Base-by-base conservation (phyloP, 2,797 vertebrate species). In the Tamandua tetradactyla region DNA sequence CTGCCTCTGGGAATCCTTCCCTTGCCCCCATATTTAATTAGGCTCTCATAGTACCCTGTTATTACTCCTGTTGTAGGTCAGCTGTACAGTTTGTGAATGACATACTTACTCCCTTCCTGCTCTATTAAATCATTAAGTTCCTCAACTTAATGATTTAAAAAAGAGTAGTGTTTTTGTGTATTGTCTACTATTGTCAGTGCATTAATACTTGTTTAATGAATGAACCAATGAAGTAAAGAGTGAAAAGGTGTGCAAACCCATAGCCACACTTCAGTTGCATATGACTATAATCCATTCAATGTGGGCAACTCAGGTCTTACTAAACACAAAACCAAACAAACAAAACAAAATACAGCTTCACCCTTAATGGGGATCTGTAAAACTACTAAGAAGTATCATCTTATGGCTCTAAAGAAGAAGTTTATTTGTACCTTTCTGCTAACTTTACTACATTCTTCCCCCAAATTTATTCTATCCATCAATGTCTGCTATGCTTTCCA, bases 401-500 rank as follows among this genome's bases (percentile, higher is more conserved):
- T 87, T 69, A 66, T 32, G 27, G 23, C 47, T 92, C 92, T 79
- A 90, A 78, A 87, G n/a, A 90, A 49, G 55, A 83, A 68, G 52
- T 66, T 96, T 59, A 57, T 76, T 69, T 82, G 40, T 61, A 44
- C 4, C 17, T 89, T 18, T 72, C 11, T 64, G 47, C 68, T 84
- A 94, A 91, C 76, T 76, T 71, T 20, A 79, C 71, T 87, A 69
- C 23, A 17, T 66, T 84, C 55, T 49, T 69, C 42, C 92, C 90
- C 79, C 89, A 94, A 95, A 88, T 80, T 32, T 66, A 9, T 88
- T 91, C 66, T 71, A 64, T 55, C 76, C 62, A 78, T 78, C 66
- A 49, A 55, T 76, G 22, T 59, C 64, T 89, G 64, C 52, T 82
- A 9, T 59, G 84, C 17, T 91, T 66, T 89, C 82, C 74, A 89